Evolutionary conservation across 2,888 invertebrate genomes (phyloP).

Genomic region (Prosopocoilus inquinatus): DNA sequence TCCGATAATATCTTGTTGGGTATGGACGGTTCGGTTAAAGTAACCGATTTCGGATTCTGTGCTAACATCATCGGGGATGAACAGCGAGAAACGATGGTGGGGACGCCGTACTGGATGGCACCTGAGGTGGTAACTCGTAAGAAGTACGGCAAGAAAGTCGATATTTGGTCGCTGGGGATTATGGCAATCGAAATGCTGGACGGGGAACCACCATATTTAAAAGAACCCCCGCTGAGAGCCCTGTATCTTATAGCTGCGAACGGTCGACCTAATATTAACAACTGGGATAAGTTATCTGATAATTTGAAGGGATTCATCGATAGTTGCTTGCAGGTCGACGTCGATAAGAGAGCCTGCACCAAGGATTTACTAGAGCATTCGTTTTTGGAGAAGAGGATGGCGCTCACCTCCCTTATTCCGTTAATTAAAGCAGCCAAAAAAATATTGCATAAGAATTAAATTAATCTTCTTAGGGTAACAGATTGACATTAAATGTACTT

Average conservation of each 20-base stretch:
- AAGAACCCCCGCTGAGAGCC: slow-evolving; percentile 89
- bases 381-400: slow-evolving; percentile 77
- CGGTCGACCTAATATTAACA: slow-evolving; percentile 87
- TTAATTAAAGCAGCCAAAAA: slow-evolving; percentile 90
- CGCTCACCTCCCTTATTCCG: slow-evolving; percentile 78
- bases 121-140: slow-evolving; percentile 92
- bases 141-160: slow-evolving; percentile 83
- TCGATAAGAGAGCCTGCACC: slow-evolving; percentile 74
- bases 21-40: slow-evolving; percentile 88
- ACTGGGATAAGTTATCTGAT: slow-evolving; percentile 75
- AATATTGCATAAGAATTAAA: slow-evolving; percentile 63
- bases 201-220: slow-evolving; percentile 95
- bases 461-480: neutral
- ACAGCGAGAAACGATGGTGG: slow-evolving; percentile 95
- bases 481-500: slow-evolving; percentile 1
- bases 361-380: slow-evolving; percentile 75
- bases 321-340: slow-evolving; percentile 83
- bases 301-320: slow-evolving; percentile 82
- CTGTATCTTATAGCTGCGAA: slow-evolving; percentile 94
- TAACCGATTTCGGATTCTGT: slow-evolving; percentile 97
- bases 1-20: slow-evolving; percentile 95
- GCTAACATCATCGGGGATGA: slow-evolving; percentile 94
- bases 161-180: slow-evolving; percentile 95
- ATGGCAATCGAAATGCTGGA: slow-evolving; percentile 98
- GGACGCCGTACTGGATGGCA: slow-evolving; percentile 99